Base-by-base conservation (phyloP, 2,797 vertebrate species). In the Molossus molossus region DNA sequence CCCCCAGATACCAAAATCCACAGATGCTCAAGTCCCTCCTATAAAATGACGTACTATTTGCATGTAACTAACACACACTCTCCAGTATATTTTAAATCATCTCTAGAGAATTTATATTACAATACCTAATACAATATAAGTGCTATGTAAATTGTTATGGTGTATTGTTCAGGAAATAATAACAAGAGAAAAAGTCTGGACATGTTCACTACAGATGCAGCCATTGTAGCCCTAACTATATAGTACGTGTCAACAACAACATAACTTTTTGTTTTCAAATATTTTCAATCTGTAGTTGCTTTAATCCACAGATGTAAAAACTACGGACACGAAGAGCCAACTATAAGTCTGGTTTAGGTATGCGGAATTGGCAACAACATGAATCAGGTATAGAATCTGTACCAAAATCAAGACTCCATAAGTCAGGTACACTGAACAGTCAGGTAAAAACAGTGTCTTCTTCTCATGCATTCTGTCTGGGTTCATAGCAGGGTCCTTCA, bases 321-420 rank as follows among this genome's bases (percentile, higher is more conserved):
- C 20, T 53, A 11, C 0, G 3, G 20, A 67, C 67, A 14, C 8
- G 13, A 64, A 67, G 17, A 37, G 11, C 58, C 27, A 64, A n/a
- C 60, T 82, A 48, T 79, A 80, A 48, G 37, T 88, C 70, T 95
- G 70, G 65, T 81, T 55, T 84, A 70, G 77, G 12, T 55, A n/a
- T 60, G 58, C 95, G 18, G n/a, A 79, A 27, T 3, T 73, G 67
- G 25, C 65, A 91, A 64, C 8, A 76, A 58, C 11, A n/a, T 67
- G 45, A 62, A 75, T 64, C 60, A 80, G 18, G 17, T 67, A 2
- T 20, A 79, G 25, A 88, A 75, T 45, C 50, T 50, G 3, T 20
- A 21, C 29, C n/a, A 58, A 84, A 91, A 67, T 50, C 9, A 67
- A 64, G 76, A 21, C 58, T 53, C 21, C 27, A 0, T 57, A 73